Evolutionary conservation across 2,113 vertebrate species (phyloP), one percentile per base, ranked within the genome.

Genomic region (Corythoichthys intestinalis): DNA sequence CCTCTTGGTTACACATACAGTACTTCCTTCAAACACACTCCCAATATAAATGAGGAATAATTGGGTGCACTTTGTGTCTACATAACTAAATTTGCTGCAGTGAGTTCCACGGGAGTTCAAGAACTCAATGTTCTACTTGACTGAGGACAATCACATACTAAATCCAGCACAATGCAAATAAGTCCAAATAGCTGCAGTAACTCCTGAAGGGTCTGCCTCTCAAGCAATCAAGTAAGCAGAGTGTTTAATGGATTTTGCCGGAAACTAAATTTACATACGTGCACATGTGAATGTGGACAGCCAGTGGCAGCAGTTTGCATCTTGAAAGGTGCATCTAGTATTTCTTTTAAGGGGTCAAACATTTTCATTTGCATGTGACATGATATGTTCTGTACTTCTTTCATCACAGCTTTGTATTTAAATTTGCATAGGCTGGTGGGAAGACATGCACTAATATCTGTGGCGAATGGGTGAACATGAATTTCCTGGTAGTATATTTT

Each of bases 141-240:
- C 70, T 77, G 80, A 75, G 54, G 74, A 80, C 70, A 81, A 84
- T 84, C 73, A 80, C 56, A 66, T 73, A 74, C 74, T 62, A 72
- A 84, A 67, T 71, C 64, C 52, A 73, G 67, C 66, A 35, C 70
- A 54, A 84, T 84, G 80, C 84, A 89, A 85, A 86, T 83, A 69
- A 86, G 78, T 71, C 78, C 77, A 84, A 87, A 85, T 89, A 83
- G 79, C 64, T 73, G 54, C 66, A 52, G 73, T 84, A 84, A 79
- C 78, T 66, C 68, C 57, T 73, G 37, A 68, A 38, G 68, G 39
- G 76, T 65, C 69, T 73, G 81, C 63, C 75, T 84, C 73, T 81
- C 72, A 76, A 79, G 80, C 76, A 84, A 76, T 79, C 79, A 80
- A 76, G 74, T 67, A 79, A 75, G 71, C 76, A 74, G 71, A 80